Evolutionary conservation across 2,113 vertebrate species (phyloP), one percentile per base, ranked within the genome.

Genomic region (western clawed frog (Xenopus tropicalis)): DNA sequence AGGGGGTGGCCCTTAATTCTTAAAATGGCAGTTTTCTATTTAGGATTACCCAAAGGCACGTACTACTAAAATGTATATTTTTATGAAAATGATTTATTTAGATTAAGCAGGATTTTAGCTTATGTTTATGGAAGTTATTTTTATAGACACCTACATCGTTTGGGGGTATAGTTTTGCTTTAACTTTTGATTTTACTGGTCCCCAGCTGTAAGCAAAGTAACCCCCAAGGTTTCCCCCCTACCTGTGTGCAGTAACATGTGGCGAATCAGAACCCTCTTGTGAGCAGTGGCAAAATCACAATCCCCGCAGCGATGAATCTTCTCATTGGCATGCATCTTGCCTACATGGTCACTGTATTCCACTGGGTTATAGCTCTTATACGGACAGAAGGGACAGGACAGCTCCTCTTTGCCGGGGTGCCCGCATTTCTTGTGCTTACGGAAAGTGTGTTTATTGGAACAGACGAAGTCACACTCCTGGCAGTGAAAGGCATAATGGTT

Each of bases 401-500:
- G 90, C 79, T 93, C 82, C 66, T 93, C 86, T 0, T 78, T 87
- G 54, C 96, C 97, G 0, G 94, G 83, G 79, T 99, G 97, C 1
- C 97, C 97, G 37, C 92, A 90, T 21, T 93, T 91, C 82, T 89
- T 94, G 83, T 99, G 97, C 74, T 91, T 94, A 71, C 93, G 93
- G 71, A 96, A 96, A 19, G 87, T 61, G 0, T 87, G 90, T 82
- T 98, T 98, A 79, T 98, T 99, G 81, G 97, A 98, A 81, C 95
- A 96, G 51, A 92, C 93, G 56, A 98, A 99, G 65, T 94, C 91
- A 0, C 97, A 99, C 59, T 94, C 90, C 0, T 94, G 86, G 85
- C 97, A 99, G 85, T 98, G 97, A 83, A 98, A 99, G 64, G 96
- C 93, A 0, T 93, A 93, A 84, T 99, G 97, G 5, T 89, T 96